Evolutionary conservation across 2,113 vertebrate genomes (phyloP).

Genomic region (Cyphomyrus discorhynchus): DNA sequence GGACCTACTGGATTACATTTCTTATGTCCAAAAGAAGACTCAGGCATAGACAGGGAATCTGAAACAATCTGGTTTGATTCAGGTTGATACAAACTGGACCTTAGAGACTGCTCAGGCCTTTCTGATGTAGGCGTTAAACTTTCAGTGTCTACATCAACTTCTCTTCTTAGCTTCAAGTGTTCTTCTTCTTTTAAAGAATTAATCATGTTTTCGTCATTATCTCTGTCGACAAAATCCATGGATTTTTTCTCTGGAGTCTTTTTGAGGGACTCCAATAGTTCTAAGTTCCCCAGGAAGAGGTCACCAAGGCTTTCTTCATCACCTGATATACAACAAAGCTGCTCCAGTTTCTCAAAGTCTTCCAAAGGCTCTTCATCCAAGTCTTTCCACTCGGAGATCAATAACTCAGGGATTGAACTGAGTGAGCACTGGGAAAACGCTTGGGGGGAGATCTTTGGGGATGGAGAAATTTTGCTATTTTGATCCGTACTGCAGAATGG

Average conservation of each 20-base stretch:
- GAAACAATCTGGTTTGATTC: slow-evolving; percentile 2
- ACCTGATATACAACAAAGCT: slow-evolving; percentile 63
- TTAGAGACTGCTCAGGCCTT: neutral
- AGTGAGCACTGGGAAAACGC: slow-evolving; percentile 43
- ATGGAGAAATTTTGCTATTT: slow-evolving; percentile 33
- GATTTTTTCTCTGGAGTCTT: slow-evolving; percentile 50
- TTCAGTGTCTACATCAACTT: slow-evolving; percentile 23
- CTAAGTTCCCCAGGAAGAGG: slow-evolving; percentile 61
- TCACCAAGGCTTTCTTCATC: slow-evolving; percentile 60
- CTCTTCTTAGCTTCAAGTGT: slow-evolving; percentile 35
- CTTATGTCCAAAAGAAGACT: slow-evolving; percentile 32
- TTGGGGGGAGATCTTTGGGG: slow-evolving; percentile 37
- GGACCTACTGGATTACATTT: slow-evolving; percentile 26
- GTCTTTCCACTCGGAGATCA: slow-evolving; percentile 70
- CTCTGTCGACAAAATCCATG: slow-evolving; percentile 13
- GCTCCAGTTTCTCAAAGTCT: slow-evolving; percentile 69
- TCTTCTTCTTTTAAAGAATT: slow-evolving; percentile 26
- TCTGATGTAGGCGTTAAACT: slow-evolving; percentile 17
- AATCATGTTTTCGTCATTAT: slow-evolving; percentile 17
- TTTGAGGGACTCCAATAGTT: slow-evolving; percentile 64
- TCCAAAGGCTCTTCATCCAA: slow-evolving; percentile 66
- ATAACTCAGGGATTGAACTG: slow-evolving; percentile 57
- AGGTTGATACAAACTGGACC: slow-evolving; percentile 21
- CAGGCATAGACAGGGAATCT: slow-evolving; percentile 23
- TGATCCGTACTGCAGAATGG: slow-evolving; percentile 30